Evolutionary conservation across 2,888 invertebrate species (phyloP).

Genomic region (Apotomis capreana): DNA sequence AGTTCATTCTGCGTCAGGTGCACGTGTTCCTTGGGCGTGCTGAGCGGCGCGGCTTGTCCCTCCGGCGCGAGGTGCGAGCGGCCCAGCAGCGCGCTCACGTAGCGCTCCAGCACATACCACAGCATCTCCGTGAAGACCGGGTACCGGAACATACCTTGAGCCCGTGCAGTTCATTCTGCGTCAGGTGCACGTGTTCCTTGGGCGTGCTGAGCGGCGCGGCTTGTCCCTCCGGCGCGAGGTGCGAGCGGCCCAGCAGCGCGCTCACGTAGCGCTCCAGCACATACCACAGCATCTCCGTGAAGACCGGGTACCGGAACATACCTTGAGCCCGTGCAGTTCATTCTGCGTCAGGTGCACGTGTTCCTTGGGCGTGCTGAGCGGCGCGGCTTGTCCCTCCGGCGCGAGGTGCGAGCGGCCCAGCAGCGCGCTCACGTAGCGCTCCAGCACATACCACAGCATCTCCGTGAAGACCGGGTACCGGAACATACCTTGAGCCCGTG

Average conservation of each 20-base stretch:
- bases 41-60: no score
- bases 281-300: constrained; percentile 57
- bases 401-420: constrained; percentile 92
- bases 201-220: constrained; percentile 60
- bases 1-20: no score
- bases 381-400: constrained; percentile 58
- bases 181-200: constrained; percentile 88
- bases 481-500: constrained; percentile 77
- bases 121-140: no score
- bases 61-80: no score
- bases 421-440: constrained; percentile 94
- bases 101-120: no score
- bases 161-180: constrained; percentile 91
- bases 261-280: constrained; percentile 96
- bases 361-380: constrained; percentile 70
- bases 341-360: constrained; percentile 91
- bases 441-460: constrained; percentile 98
- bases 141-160: constrained; percentile 81
- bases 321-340: constrained; percentile 86
- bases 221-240: constrained; percentile 82
- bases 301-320: no score
- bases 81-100: no score
- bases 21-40: no score
- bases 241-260: constrained; percentile 92
- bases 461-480: constrained; percentile 93